These are phyloP conservation scores for Smittia sp. DNA, from an alignment of 2,888 invertebrate species.

Conservation along the genomic window DNA sequence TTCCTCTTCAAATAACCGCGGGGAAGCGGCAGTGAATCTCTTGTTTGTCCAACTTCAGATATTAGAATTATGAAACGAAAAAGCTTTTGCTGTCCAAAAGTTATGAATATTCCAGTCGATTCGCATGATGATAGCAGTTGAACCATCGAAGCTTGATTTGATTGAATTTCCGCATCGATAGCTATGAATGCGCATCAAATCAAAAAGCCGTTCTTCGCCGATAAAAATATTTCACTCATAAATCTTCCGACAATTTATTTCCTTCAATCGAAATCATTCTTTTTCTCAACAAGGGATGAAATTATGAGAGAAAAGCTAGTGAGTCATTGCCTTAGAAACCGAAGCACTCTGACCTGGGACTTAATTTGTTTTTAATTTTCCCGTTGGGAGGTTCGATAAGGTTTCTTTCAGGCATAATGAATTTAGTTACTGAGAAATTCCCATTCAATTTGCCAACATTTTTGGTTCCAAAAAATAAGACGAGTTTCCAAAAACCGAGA, in stretches of 20 bases:
- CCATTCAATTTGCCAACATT: too few species aligned
- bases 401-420: too few species aligned
- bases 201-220: not conserved
- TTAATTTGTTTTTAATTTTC: not conserved
- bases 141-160: constrained; percentile 11
- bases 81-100: not conserved
- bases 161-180: constrained; percentile 41
- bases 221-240: constrained; percentile 5
- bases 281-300: not conserved
- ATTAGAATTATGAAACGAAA: constrained; percentile 3
- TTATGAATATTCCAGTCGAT: constrained; percentile 1
- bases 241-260: constrained; percentile 14
- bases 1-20: not conserved
- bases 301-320: not conserved
- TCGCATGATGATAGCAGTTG: not conserved
- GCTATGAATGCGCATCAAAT: constrained; percentile 1
- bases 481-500: not conserved
- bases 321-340: not conserved
- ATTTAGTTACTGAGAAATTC: too few species aligned
- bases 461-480: not conserved
- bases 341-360: not conserved
- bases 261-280: not conserved
- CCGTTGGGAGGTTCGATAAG: not conserved
- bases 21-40: constrained; percentile 14
- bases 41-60: constrained; percentile 6